A percentile compares a stretch with the other conserved stretches of the same genome.
These are phyloP conservation scores for Apamea epomidion DNA, from an alignment of 2,888 invertebrate genomes.

Conservation along the genomic window DNA sequence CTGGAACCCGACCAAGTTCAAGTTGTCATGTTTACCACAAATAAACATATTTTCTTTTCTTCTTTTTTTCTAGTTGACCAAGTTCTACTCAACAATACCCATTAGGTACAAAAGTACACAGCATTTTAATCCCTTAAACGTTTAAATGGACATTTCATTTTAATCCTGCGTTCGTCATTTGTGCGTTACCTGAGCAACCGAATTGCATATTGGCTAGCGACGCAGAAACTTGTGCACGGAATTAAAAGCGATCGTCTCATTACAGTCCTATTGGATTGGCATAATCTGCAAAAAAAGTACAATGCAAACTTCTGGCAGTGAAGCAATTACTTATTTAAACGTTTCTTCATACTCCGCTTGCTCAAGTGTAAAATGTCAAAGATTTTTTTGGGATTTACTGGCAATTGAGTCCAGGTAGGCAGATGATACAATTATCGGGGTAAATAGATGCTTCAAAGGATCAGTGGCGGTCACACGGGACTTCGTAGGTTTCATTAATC, in stretches of 20 bases:
- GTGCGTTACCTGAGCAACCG: slow-evolving; percentile 58
- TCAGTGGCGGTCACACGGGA: slow-evolving; percentile 23
- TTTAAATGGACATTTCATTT: slow-evolving; percentile 71
- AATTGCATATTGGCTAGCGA: slow-evolving; percentile 68
- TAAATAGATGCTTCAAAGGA: slow-evolving; percentile 16
- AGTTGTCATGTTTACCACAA: not conserved
- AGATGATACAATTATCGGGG: slow-evolving; percentile 48
- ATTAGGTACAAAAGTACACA: slow-evolving; percentile 41
- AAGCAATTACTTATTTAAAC: slow-evolving; percentile 76
- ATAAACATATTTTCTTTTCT: not conserved
- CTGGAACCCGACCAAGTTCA: not conserved
- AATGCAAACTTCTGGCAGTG: slow-evolving; percentile 60
- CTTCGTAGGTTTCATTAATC: not conserved
- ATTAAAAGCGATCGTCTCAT: slow-evolving; percentile 59
- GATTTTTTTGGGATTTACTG: slow-evolving; percentile 19
- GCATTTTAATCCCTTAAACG: slow-evolving; percentile 55
- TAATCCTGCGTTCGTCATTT: slow-evolving; percentile 72
- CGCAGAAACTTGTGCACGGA: slow-evolving; percentile 71
- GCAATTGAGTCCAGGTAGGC: slow-evolving; percentile 54
- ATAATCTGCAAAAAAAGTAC: slow-evolving; percentile 78
- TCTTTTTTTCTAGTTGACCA: not conserved
- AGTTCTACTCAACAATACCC: slow-evolving; percentile 29
- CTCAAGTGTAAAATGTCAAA: slow-evolving; percentile 68
- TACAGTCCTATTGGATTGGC: slow-evolving; percentile 78
- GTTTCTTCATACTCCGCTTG: slow-evolving; percentile 71